Conservation (phyloP, 2,113 vertebrate species). For the Solea senegalensis region DNA sequence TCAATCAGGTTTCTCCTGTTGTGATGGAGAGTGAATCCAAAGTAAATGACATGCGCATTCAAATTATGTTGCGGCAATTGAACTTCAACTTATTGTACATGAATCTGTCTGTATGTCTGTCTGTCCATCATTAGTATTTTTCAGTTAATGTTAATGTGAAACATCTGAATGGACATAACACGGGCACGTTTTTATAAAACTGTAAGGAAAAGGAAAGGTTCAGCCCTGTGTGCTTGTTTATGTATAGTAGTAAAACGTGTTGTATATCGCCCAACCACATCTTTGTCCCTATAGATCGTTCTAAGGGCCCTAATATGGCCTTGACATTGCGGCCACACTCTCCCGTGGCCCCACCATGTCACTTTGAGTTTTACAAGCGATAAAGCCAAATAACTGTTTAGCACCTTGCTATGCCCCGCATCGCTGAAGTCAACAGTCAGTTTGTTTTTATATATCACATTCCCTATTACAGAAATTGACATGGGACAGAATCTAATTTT, state of each 20-base stretch:
- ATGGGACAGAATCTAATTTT: background rate
- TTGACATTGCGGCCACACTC: conserved; percentile 31
- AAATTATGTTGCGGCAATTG: no score
- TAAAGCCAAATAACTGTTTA: background rate
- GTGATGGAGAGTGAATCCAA: no score
- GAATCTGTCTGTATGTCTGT: background rate
- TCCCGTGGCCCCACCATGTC: background rate
- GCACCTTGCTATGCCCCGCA: background rate
- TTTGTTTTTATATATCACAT: background rate
- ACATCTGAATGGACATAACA: background rate
- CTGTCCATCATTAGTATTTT: background rate
- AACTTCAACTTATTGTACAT: conserved; percentile 11
- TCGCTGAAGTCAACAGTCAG: background rate
- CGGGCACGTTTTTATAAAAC: conserved; percentile 12
- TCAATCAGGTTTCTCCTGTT: no score
- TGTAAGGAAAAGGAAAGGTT: conserved; percentile 48
- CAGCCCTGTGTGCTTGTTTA: conserved; percentile 1
- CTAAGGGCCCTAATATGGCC: conserved; percentile 16
- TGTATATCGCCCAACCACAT: background rate
- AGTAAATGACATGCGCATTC: no score
- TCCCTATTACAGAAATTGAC: background rate
- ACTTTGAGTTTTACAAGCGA: conserved; percentile 21
- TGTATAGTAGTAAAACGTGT: background rate
- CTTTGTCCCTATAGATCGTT: conserved; percentile 7
- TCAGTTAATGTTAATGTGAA: no score